Evolutionary conservation across 2,888 invertebrate genomes (phyloP).

Genomic region (Anticlea derivata): DNA sequence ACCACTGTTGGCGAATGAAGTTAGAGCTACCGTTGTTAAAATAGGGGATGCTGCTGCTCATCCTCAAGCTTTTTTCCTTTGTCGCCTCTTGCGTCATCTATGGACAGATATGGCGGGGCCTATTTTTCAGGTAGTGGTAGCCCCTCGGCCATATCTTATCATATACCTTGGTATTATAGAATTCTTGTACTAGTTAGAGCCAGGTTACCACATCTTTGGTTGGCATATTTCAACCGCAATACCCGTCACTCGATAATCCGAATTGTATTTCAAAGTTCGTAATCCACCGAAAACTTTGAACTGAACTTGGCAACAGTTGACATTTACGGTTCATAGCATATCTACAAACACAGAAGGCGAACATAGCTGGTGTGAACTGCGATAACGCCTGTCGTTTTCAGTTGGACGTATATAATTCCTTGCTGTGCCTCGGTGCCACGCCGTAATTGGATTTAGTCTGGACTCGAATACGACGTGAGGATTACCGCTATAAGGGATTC

Average conservation of each 20-base stretch:
- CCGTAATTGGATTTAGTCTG: slow-evolving; percentile 78
- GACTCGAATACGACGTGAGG: slow-evolving; percentile 70
- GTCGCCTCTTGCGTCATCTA: no score
- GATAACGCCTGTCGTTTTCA: slow-evolving; percentile 34
- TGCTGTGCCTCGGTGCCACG: slow-evolving; percentile 41
- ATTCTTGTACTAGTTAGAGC: no score
- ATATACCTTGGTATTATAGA: no score
- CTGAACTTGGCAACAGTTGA: slow-evolving; percentile 13
- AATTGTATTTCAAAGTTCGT: slow-evolving; percentile 2
- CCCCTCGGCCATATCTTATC: no score
- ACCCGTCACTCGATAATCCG: background rate
- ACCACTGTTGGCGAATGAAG: no score
- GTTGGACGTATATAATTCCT: slow-evolving; percentile 40
- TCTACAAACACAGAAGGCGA: slow-evolving; percentile 18
- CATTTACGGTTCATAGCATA: slow-evolving; percentile 13
- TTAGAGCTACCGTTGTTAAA: no score
- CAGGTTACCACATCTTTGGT: no score
- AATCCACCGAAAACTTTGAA: slow-evolving; percentile 20
- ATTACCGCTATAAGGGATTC: slow-evolving; percentile 65
- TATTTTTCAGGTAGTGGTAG: no score
- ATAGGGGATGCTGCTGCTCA: no score
- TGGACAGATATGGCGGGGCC: no score
- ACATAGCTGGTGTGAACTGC: slow-evolving; percentile 12
- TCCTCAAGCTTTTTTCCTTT: no score
- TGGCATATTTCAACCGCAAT: no score